Percentiles rank a stretch among this genome's conserved stretches.
Evolutionary conservation across 2,888 invertebrate genomes (phyloP).

Genomic region (Ceramica pisi): DNA sequence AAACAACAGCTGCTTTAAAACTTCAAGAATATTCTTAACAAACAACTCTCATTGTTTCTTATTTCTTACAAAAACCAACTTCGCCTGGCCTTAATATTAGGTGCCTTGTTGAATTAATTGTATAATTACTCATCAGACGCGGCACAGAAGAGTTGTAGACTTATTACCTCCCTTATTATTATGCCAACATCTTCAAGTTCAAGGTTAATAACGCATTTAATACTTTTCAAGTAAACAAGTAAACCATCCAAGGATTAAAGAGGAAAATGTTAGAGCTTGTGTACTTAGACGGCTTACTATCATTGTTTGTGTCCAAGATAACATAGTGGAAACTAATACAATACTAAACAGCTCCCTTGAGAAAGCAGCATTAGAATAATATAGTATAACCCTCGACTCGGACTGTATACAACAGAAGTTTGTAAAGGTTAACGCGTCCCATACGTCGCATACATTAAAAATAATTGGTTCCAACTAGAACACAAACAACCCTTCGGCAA

Average conservation of each 20-base stretch:
- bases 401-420: conserved; percentile 55
- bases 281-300: conserved; percentile 9
- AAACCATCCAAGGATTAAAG: conserved; percentile 4
- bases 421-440: conserved; percentile 69
- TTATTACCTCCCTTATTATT: conserved; percentile 50
- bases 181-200: conserved; percentile 39
- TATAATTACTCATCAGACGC: conserved; percentile 81
- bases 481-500: conserved; percentile 59
- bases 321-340: conserved; percentile 60
- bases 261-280: neutral
- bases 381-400: conserved; percentile 55
- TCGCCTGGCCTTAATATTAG: conserved; percentile 77
- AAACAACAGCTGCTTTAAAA: conserved; percentile 69
- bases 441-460: conserved; percentile 70
- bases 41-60: conserved; percentile 80
- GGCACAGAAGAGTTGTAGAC: conserved; percentile 50
- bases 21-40: conserved; percentile 73
- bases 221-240: neutral
- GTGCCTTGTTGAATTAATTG: conserved; percentile 86
- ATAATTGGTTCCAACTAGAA: conserved; percentile 67
- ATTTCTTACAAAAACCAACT: conserved; percentile 82
- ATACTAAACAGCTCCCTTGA: conserved; percentile 57
- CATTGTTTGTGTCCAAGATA: conserved; percentile 44
- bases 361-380: conserved; percentile 60
- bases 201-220: conserved; percentile 28